phyloP scores from a whole-genome alignment of 2,797 vertebrate genomes.

The Crocodylus rhombifer region DNA sequence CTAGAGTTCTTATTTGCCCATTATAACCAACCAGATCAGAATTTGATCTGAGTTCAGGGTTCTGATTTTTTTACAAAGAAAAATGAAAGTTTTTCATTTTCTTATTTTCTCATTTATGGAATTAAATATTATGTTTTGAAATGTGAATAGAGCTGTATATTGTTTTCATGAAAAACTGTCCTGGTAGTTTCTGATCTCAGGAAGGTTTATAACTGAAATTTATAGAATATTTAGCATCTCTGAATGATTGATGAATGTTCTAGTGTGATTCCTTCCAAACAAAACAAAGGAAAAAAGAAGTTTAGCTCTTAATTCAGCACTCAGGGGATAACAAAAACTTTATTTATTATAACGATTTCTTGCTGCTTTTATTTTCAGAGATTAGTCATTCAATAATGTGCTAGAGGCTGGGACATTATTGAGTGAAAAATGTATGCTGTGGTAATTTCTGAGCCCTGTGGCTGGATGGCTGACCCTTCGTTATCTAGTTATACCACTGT shows the following conservation, averaged over 20 bases:
- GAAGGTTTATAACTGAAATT: not conserved
- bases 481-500: not conserved
- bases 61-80: not conserved
- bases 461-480: not conserved
- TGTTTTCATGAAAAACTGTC: not conserved
- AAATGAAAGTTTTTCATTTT: not conserved
- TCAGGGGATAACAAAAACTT: not conserved
- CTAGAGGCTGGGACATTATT: not conserved
- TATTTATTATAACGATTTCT: not conserved
- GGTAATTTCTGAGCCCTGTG: not conserved
- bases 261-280: not conserved
- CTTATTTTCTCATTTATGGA: not conserved
- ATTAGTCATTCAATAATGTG: conserved; percentile 12
- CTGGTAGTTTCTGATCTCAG: not conserved
- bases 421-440: not conserved
- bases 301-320: not conserved
- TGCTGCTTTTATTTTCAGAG: not conserved
- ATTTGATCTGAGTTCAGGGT: not conserved
- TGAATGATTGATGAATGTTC: not conserved
- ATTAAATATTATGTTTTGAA: not conserved
- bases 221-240: not conserved
- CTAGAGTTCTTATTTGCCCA: not conserved
- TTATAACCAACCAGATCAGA: not conserved
- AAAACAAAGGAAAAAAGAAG: not conserved
- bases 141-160: not conserved